Evolutionary conservation across 1,140 invertebrate species (phyloP).

Genomic region (Chrysoperla carnea): DNA sequence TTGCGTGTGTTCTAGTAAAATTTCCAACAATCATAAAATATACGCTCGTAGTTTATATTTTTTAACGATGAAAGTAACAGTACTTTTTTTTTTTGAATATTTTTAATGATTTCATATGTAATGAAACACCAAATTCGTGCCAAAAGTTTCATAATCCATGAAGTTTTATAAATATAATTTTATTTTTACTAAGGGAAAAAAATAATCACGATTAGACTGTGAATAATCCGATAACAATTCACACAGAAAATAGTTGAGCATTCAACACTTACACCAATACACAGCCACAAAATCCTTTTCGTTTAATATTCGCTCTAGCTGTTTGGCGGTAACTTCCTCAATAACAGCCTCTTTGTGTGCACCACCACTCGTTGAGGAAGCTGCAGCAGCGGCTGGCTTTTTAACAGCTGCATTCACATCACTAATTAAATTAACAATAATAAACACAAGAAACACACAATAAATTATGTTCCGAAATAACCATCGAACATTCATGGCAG

Average conservation of each 20-base stretch:
- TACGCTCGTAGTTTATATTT: too few species aligned
- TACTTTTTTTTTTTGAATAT: too few species aligned
- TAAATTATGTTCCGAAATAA: constrained; percentile 23
- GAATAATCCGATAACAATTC: too few species aligned
- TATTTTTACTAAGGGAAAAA: too few species aligned
- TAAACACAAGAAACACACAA: constrained; percentile 25
- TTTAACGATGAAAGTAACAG: too few species aligned
- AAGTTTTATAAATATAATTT: too few species aligned
- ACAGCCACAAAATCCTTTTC: constrained; percentile 87
- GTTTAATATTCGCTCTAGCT: constrained; percentile 70
- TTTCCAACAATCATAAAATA: too few species aligned
- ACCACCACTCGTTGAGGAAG: constrained; percentile 12
- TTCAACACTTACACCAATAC: constrained; percentile 79
- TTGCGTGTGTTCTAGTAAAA: too few species aligned
- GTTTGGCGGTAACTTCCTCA: constrained; percentile 81
- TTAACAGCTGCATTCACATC: constrained; percentile 18
- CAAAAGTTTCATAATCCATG: too few species aligned
- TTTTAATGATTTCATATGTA: too few species aligned
- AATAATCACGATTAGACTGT: too few species aligned
- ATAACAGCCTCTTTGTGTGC: constrained; percentile 55
- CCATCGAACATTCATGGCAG: constrained; percentile 29
- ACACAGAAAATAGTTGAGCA: background rate
- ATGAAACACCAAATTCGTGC: too few species aligned
- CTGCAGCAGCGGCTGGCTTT: constrained; percentile 19
- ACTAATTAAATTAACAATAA: constrained; percentile 17